Evolutionary conservation across 2,888 invertebrate species (phyloP).

Genomic region (Diarsia brunnea): DNA sequence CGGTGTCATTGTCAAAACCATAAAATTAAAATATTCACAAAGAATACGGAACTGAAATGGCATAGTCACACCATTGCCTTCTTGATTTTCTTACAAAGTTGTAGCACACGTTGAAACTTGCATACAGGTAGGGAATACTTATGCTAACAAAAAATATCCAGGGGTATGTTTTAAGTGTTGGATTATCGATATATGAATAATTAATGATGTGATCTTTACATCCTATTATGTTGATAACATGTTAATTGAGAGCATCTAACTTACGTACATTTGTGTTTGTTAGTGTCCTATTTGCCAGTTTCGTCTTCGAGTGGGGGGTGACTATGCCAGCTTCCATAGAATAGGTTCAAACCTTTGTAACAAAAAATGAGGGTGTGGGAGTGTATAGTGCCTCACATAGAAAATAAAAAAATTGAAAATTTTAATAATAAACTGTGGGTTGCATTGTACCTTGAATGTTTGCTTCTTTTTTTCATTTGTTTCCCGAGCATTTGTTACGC

Average conservation of each 20-base stretch:
- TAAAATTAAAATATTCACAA: background rate
- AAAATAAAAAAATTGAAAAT: background rate
- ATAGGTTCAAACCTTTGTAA: constrained; percentile 1
- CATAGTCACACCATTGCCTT: background rate
- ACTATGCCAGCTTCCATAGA: background rate
- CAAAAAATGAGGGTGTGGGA: constrained; percentile 9
- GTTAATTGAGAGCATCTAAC: background rate
- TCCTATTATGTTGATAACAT: background rate
- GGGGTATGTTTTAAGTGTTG: background rate
- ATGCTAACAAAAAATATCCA: background rate
- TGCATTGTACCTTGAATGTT: background rate
- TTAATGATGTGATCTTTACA: background rate
- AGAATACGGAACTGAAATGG: background rate
- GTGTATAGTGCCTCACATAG: too few species aligned
- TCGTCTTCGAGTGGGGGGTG: background rate
- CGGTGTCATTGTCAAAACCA: background rate
- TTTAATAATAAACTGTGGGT: constrained; percentile 5
- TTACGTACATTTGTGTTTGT: background rate
- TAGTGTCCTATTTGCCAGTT: background rate
- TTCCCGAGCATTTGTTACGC: background rate
- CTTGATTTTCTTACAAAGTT: background rate
- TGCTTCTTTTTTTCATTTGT: background rate
- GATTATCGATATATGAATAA: background rate
- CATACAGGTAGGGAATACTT: background rate
- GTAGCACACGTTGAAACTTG: background rate